A percentile compares a stretch with the other conserved stretches of the same genome.
Evolutionary conservation across 2,797 vertebrate species (phyloP).

Genomic region (Lepidocolaptes lacrymiger): DNA sequence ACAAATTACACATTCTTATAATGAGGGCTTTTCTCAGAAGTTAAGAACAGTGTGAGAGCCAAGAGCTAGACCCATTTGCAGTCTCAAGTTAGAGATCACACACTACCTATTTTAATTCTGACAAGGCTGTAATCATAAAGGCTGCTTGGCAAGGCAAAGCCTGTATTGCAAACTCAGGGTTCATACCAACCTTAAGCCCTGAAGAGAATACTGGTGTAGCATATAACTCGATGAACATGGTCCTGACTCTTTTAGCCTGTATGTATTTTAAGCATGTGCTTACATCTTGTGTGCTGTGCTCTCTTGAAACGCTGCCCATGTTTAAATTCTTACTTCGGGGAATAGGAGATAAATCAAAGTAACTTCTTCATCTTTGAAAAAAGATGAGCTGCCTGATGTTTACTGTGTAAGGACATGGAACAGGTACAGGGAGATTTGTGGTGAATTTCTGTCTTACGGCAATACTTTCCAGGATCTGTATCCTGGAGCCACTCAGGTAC

Average conservation of each 20-base stretch:
- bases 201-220: neutral
- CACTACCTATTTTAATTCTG: neutral
- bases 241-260: neutral
- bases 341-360: neutral
- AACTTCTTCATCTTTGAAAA: neutral
- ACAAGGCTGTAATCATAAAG: neutral
- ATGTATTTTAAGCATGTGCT: neutral
- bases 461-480: neutral
- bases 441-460: neutral
- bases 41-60: neutral
- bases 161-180: neutral
- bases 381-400: neutral
- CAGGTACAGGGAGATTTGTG: neutral
- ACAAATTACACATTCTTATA: neutral
- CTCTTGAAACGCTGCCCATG: neutral
- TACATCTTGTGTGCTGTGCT: neutral
- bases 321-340: neutral
- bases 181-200: neutral
- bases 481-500: neutral
- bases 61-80: neutral
- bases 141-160: neutral
- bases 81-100: neutral
- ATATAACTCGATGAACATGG: fast-evolving
- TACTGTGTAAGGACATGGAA: neutral
- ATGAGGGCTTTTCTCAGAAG: neutral